Conservation (phyloP, 2,113 vertebrate genomes). For the Hippocampus barbouri region DNA sequence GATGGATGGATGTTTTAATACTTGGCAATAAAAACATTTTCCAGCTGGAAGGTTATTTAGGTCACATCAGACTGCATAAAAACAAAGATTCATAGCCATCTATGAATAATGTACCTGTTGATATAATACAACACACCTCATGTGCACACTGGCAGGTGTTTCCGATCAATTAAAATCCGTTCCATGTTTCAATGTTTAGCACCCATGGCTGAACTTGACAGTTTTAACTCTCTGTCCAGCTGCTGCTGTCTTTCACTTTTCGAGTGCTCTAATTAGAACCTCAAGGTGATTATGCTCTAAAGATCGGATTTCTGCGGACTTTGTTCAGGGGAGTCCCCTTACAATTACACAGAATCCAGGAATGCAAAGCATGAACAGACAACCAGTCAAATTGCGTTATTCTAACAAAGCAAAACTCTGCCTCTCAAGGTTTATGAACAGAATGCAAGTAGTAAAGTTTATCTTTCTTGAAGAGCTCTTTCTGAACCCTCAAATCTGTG, state of each 20-base stretch:
- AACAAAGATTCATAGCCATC: constrained; percentile 19
- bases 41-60: neutral
- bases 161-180: constrained; percentile 9
- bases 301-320: constrained; percentile 71
- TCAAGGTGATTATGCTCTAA: constrained; percentile 67
- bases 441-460: constrained; percentile 30
- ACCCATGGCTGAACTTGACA: constrained; percentile 33
- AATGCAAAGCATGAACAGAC: constrained; percentile 65
- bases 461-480: constrained; percentile 40
- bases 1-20: constrained; percentile 18
- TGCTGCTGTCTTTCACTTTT: constrained; percentile 66
- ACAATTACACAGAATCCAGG: constrained; percentile 72
- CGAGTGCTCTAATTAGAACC: constrained; percentile 59
- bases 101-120: neutral
- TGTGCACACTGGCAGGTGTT: constrained; percentile 11
- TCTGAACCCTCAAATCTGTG: constrained; percentile 29
- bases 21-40: constrained; percentile 18
- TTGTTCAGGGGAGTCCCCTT: constrained; percentile 66
- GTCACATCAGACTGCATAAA: constrained; percentile 42
- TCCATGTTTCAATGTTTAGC: constrained; percentile 9
- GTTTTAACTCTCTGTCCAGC: constrained; percentile 52
- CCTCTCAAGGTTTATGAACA: constrained; percentile 3
- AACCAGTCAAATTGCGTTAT: constrained; percentile 31
- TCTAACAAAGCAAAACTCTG: neutral
- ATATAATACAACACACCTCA: neutral